Base-by-base conservation (phyloP, 2,113 vertebrate genomes). In the Podarcis muralis region DNA sequence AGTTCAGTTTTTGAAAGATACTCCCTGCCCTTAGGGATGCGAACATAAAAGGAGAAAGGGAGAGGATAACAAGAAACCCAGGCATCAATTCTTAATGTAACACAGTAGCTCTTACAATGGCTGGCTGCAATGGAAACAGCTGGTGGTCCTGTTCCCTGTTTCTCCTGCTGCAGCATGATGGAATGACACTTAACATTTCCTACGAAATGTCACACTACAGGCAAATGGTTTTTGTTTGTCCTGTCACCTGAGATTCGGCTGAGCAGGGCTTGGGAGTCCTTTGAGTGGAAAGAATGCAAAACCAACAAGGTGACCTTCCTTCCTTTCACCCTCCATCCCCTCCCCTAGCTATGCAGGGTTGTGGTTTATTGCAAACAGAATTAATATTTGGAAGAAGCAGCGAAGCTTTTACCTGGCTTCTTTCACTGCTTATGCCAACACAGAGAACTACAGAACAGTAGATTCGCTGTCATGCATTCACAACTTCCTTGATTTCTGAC, bases 391-490 rank as follows among this genome's bases (percentile, higher is more conserved):
- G 75, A 81, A 59, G 74, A 66, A 32, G 35, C 72, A n/a, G 6
- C 12, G 53, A 79, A 72, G 65, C 65, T 40, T 57, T 86, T 77
- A 1, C 13, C 62, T 78, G 40, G 23, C 82, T 4, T 40, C 65
- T 72, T 37, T 84, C 30, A 59, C 43, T 18, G 78, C 59, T 75
- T 37, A 69, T 90, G 43, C 83, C 84, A 40, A 88, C 62, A 76
- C 27, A 82, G 75, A 57, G 48, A n/a, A 30, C 32, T n/a, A 74
- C 4, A 30, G 23, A 53, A n/a, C 12, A 18, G 48, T 22, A 65
- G 40, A 48, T 0, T 76, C 83, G 5, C 2, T 80, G 7, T 18
- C 0, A 3, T 32, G 5, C 6, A 57, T 27, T 59, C 13, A 74
- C 79, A 8, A n/a, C 22, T 22, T 89, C 32, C 85, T 75, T 83